Base-by-base conservation (phyloP, 92 coral and sea anemone species). In the Paramuricea clavata region DNA sequence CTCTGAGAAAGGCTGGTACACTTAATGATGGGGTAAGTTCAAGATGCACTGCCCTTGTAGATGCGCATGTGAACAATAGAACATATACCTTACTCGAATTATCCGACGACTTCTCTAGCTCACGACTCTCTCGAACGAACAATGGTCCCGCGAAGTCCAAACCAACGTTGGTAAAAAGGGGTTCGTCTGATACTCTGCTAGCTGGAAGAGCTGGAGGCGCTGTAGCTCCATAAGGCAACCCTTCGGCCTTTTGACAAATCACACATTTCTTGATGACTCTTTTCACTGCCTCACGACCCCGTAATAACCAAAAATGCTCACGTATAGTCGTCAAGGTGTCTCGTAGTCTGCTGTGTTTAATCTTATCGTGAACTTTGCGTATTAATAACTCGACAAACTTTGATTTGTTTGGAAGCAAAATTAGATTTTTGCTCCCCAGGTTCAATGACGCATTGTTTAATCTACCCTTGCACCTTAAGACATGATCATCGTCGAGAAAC, bases 401-500 rank as follows among this genome's bases (percentile, higher is more conserved):
- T 25, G 69, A 69, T 44, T 83, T 83, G 13, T 35, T 49, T 36
- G 94, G 92, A 28, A 88, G 77, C 50, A 91, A 84, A 73, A 88
- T 85, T 23, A 92, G 94, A 27, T 91, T 64, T 33, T 59, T 85
- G 17, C 83, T 70, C 44, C 82, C 75, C 74, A 64, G 64, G 47
- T 69, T 75, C 11, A 91, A 44, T 34, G 77, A 50, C 30, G 92
- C 82, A 30, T 88, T 85, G 67, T 92, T 85, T 26, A 89, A 82
- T 88, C 92, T 82, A n/a, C 92, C 94, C 74, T 88, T 89, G 87
- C 88, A 88, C 69, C 81, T 88, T 26, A 91, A 33, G 5, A 91
- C 78, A 49, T 69, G n/a, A 57, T 86, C 83, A 43, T 76, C 79
- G 78, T 81, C 90, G 78, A 92, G 85, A 78, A 86, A 86, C 67